Evolutionary conservation across 1,140 invertebrate species (phyloP), one percentile per base, ranked within the genome.

Genomic region (Brachionus rubens): DNA sequence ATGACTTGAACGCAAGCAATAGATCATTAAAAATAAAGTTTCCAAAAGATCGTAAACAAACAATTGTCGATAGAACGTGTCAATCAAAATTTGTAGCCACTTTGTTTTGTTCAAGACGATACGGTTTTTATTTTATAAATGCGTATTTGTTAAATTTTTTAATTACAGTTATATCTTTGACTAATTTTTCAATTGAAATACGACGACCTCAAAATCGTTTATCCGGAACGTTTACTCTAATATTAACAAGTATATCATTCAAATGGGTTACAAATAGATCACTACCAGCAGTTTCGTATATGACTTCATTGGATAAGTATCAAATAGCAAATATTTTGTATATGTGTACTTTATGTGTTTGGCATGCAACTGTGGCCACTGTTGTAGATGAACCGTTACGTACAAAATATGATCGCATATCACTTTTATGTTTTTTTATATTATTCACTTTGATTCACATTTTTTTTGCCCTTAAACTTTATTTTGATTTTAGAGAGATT

Each of bases 301-400:
- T 72, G 68, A 72, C 46, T 10, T 72, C 47, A 4, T 21, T 72
- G 7, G 68, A 72, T 48, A 30, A 40, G 16, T 72, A 50, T 40
- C 24, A 48, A 40, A 72, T 36, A 24, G 30, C 28, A 33, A 50
- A n/a, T 48, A 72, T 72, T 72, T 52, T 72, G 19, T 50, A 28
- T 24, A 21, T 72, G 68, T 21, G 28, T 16, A 12, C 12, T 40
- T 14, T 19, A 16, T 48, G 43, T 33, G 19, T 50, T 10, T 72
- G 68, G 68, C 68, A 72, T 52, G 41, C 67, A n/a, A 21, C 26
- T 14, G 56, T 62, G 36, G 33, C 28, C 14, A 62, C 14, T 3
- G 1, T 62, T 3, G 16, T 36, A 3, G 24, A 62, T 5, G 7
- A 3, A 30, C 4, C 16, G n/a, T 62, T 36, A 33, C n/a, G n/a